phyloP scores from a whole-genome alignment of 1,140 invertebrate genomes.

The Temnothorax longispinosus region DNA sequence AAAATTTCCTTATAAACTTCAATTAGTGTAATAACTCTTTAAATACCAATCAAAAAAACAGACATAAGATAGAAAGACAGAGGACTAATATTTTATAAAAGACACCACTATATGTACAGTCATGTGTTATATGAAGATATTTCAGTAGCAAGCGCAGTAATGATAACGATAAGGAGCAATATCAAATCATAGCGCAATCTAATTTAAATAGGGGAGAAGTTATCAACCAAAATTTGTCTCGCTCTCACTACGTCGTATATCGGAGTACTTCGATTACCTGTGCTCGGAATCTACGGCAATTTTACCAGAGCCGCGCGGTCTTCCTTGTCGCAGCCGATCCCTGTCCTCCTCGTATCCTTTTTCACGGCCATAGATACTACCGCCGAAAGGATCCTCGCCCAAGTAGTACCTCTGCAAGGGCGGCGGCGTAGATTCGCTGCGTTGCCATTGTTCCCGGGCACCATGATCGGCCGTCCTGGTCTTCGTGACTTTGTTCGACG shows the following conservation, averaged over 20 bases:
- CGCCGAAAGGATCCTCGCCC: conserved; percentile 93
- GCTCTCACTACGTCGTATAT: not conserved
- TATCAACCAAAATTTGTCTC: conserved; percentile 32
- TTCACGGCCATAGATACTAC: conserved; percentile 92
- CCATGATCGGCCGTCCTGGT: conserved; percentile 33
- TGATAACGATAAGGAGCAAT: not conserved
- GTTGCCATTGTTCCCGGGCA: conserved; percentile 70
- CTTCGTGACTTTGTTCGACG: conserved; percentile 7
- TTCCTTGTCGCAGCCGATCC: conserved; percentile 77
- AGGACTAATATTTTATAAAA: not conserved
- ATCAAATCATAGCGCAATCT: not conserved
- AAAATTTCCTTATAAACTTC: not conserved
- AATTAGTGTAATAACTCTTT: not conserved
- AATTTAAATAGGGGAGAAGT: not conserved
- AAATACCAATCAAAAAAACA: not conserved
- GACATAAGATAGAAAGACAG: not conserved
- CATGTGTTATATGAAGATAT: not conserved
- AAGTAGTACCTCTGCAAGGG: conserved; percentile 92
- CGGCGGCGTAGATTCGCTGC: conserved; percentile 82
- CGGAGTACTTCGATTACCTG: conserved; percentile 77
- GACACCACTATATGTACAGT: not conserved
- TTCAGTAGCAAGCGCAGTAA: not conserved
- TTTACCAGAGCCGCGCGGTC: conserved; percentile 76
- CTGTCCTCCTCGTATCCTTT: conserved; percentile 90
- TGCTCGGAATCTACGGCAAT: conserved; percentile 75